Evolutionary conservation across 2,113 vertebrate genomes (phyloP).

Genomic region (Physeter macrocephalus): DNA sequence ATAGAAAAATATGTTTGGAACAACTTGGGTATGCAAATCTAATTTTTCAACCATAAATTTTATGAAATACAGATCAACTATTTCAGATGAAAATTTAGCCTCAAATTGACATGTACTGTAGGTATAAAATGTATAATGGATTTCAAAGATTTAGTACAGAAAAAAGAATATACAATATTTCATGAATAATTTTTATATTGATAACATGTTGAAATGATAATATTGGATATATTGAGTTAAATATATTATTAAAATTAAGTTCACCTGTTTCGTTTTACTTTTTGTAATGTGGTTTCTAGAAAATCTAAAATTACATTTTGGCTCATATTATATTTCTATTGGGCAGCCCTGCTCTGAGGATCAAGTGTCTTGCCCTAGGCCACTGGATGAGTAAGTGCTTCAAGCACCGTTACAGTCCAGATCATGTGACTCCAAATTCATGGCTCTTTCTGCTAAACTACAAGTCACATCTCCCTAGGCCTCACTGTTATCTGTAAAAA

Average conservation of each 20-base stretch:
- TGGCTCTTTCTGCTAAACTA: background rate
- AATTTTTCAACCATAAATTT: constrained; percentile 18
- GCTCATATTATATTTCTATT: background rate
- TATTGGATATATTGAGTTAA: background rate
- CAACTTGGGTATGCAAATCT: background rate
- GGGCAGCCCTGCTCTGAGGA: background rate
- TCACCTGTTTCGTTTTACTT: background rate
- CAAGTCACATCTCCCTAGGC: background rate
- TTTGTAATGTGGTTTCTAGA: background rate
- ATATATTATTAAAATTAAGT: background rate
- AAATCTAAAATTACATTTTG: background rate
- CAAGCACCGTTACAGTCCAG: background rate
- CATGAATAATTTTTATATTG: background rate
- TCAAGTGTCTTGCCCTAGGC: background rate
- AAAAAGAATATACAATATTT: background rate
- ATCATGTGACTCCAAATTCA: background rate
- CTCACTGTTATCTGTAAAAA: background rate
- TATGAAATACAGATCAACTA: constrained; percentile 30
- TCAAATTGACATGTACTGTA: background rate
- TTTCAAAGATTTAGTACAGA: constrained; percentile 14
- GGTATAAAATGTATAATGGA: background rate
- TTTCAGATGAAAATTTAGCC: constrained; percentile 25
- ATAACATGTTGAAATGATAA: background rate
- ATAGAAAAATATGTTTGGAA: constrained; percentile 8
- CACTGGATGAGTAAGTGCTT: background rate